These are phyloP conservation scores for Drosophila ogumai DNA, from an alignment of 1,140 invertebrate genomes.

Conservation along the genomic window DNA sequence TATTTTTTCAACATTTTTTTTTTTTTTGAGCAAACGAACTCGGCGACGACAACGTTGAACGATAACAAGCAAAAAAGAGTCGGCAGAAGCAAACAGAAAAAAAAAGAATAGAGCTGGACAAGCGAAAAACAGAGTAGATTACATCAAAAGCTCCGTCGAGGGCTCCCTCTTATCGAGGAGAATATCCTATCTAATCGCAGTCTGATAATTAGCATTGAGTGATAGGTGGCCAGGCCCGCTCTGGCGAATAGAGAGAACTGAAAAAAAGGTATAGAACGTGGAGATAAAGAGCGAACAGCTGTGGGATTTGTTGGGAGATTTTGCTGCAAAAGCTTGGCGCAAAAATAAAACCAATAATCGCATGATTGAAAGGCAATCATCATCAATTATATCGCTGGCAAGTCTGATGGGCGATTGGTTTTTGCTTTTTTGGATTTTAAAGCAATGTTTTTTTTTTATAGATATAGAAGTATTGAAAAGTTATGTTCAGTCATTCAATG, in stretches of 20 bases:
- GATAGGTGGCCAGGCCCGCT: slow-evolving; percentile 27
- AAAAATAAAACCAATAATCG: slow-evolving; percentile 5
- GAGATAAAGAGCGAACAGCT: not conserved
- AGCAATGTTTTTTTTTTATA: not conserved
- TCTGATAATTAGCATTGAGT: slow-evolving; percentile 68
- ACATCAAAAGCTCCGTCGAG: slow-evolving; percentile 27
- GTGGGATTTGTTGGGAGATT: slow-evolving; percentile 14
- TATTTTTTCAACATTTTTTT: slow-evolving; percentile 29
- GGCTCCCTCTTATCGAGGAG: slow-evolving; percentile 53
- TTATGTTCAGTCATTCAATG: not conserved
- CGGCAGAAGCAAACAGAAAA: not conserved
- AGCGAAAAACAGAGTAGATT: slow-evolving; percentile 34
- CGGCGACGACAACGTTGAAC: slow-evolving; percentile 58
- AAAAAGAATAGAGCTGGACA: not conserved
- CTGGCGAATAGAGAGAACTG: not conserved
- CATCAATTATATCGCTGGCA: slow-evolving; percentile 43
- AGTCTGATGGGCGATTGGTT: not conserved
- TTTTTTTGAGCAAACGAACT: slow-evolving; percentile 25
- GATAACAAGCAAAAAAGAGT: slow-evolving; percentile 48
- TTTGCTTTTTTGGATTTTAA: slow-evolving; percentile 3
- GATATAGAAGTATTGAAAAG: not conserved
- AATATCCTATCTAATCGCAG: slow-evolving; percentile 56
- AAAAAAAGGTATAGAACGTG: not conserved
- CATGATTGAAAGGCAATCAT: slow-evolving; percentile 55
- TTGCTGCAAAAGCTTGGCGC: not conserved